These are phyloP conservation scores for Clamator glandarius DNA, from an alignment of 2,797 vertebrate species.

Conservation along the genomic window DNA sequence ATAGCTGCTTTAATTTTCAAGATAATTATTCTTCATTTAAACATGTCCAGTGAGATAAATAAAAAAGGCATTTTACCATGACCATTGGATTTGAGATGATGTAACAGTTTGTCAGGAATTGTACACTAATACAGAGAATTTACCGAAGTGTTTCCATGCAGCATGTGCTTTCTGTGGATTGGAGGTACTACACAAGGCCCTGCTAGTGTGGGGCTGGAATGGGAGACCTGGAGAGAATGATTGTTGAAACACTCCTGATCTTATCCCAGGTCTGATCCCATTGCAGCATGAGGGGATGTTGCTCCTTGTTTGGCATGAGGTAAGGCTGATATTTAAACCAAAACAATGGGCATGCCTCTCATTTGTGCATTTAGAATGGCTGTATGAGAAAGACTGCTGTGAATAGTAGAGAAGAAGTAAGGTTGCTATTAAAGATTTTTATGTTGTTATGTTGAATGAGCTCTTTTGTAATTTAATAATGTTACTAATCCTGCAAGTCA, in stretches of 20 bases:
- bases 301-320: not conserved
- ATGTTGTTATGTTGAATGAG: not conserved
- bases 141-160: not conserved
- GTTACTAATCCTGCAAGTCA: not conserved
- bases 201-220: not conserved
- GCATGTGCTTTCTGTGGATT: accelerated
- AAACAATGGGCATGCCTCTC: not conserved
- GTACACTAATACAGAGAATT: not conserved
- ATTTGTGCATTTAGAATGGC: not conserved
- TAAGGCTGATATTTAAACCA: not conserved
- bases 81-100: not conserved
- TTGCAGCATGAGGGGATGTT: not conserved
- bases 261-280: not conserved
- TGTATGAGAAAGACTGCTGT: not conserved
- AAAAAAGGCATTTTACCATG: not conserved
- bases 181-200: not conserved
- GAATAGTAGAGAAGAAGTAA: not conserved
- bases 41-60: not conserved
- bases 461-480: conserved; percentile 1
- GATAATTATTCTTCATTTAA: not conserved
- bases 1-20: not conserved
- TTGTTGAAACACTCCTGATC: not conserved
- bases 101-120: not conserved
- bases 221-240: not conserved
- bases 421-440: conserved; percentile 3